Base-by-base conservation (phyloP, 2,113 vertebrate genomes). In the Tragelaphus imberbis region DNA sequence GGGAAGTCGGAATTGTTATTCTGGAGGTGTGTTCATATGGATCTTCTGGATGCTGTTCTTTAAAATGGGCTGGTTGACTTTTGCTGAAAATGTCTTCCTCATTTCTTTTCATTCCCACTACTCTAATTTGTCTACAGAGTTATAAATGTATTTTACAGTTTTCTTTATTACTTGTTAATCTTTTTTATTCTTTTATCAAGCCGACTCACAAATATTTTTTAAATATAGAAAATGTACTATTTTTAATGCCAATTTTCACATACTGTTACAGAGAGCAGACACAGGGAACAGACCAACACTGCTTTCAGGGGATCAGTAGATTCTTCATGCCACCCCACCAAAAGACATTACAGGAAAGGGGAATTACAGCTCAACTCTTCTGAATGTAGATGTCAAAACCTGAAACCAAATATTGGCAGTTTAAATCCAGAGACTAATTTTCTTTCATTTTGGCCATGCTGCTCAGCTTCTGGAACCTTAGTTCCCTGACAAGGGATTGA, bases 391-490 rank as follows among this genome's bases (percentile, higher is more conserved):
- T 36, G 11, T 15, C 51, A 55, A 84, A 84, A 36, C 33, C 80
- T 55, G 51, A 82, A 55, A n/a, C 51, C 80, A 82, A n/a, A 55
- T 82, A 25, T 55, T 51, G 49, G 47, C 47, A 51, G 3, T 51
- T n/a, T n/a, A 82, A 36, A 55, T 25, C 30, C 51, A 55, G 30
- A n/a, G 51, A 55, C 33, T 25, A 25, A 15, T 55, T 55, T n/a
- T 40, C 12, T 77, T 77, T 40, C 21, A 44, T 77, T 13, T 44
- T 44, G 36, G 71, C 1, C 71, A 77, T 0, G 2, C 36, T 44
- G 36, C 36, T 21, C 1, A 0, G 3, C 12, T 77, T 77, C 21
- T 27, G 23, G 71, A 5, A 44, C 23, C 36, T 77, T 25, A 27
- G 23, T 77, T 44, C 6, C 6, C 36, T 77, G 36, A 44, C 36